Percentiles rank a stretch among this genome's conserved stretches.
Evolutionary conservation across 2,888 invertebrate species (phyloP).

Genomic region (Shargacucullia verbasci): DNA sequence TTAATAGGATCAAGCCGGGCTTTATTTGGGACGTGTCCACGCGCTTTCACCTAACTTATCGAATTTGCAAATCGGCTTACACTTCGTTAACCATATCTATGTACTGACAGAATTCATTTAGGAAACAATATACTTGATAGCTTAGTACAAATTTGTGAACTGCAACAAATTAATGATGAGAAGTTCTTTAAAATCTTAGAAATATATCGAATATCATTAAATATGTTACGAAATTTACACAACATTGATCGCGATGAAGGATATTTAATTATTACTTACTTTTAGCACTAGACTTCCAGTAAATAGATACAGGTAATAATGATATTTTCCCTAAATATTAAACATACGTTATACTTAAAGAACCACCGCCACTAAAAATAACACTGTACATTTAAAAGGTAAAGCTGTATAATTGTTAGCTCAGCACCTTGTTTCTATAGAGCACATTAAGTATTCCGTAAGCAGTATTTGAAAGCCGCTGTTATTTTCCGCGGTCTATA

Average conservation of each 20-base stretch:
- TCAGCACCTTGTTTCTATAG: constrained; percentile 31
- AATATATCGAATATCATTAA: neutral
- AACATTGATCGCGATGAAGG: too few relatives aligned
- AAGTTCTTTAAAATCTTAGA: neutral
- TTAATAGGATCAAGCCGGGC: constrained; percentile 88
- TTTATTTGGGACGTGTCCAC: constrained; percentile 86
- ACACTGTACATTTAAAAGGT: constrained; percentile 22
- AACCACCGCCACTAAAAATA: neutral
- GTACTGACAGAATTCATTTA: constrained; percentile 35
- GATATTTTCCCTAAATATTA: too few relatives aligned
- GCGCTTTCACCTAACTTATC: constrained; percentile 87
- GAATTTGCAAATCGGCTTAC: constrained; percentile 88
- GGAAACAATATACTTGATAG: constrained; percentile 1
- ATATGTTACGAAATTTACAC: too few relatives aligned
- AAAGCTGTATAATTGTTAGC: constrained; percentile 39
- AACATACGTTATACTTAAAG: too few relatives aligned
- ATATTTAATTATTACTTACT: too few relatives aligned
- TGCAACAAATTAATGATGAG: too few relatives aligned
- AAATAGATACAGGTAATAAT: too few relatives aligned
- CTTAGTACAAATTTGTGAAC: neutral
- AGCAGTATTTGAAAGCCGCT: constrained; percentile 58
- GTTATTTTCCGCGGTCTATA: constrained; percentile 58
- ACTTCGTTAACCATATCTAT: constrained; percentile 80
- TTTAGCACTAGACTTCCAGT: too few relatives aligned
- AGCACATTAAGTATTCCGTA: constrained; percentile 55